These are phyloP conservation scores for Ceratina japonica DNA, from an alignment of 1,140 invertebrate species.

Conservation along the genomic window DNA sequence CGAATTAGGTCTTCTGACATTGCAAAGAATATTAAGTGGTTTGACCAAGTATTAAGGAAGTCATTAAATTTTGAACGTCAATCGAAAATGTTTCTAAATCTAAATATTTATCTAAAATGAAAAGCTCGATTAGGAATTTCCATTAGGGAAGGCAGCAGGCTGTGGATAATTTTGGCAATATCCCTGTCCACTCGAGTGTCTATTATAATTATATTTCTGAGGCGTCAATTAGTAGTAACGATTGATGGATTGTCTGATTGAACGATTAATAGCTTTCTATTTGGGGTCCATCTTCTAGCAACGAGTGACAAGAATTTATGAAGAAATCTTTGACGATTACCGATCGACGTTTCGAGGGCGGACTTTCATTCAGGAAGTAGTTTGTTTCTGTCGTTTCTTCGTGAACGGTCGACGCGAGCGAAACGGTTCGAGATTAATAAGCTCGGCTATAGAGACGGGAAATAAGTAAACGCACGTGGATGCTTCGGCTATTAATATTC, in stretches of 20 bases:
- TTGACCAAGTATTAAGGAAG: too few relatives aligned
- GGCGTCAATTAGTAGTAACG: background rate
- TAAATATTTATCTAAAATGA: too few relatives aligned
- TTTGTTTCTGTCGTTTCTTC: background rate
- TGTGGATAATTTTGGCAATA: background rate
- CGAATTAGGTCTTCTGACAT: too few relatives aligned
- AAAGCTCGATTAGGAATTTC: too few relatives aligned
- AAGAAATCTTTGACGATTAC: background rate
- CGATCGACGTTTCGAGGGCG: background rate
- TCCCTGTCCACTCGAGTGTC: too few relatives aligned
- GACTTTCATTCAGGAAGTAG: background rate
- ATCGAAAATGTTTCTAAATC: too few relatives aligned
- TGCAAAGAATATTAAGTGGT: too few relatives aligned
- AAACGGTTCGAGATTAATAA: background rate
- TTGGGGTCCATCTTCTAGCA: background rate
- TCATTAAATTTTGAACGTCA: too few relatives aligned
- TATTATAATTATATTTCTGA: background rate
- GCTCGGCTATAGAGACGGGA: background rate
- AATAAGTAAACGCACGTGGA: constrained; percentile 2
- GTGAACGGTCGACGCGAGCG: too few relatives aligned
- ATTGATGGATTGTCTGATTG: background rate
- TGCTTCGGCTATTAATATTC: constrained; percentile 9
- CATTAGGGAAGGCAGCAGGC: too few relatives aligned
- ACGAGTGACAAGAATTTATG: background rate
- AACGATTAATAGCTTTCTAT: background rate